phyloP scores from a whole-genome alignment of 2,113 vertebrate species.

The Poeciliopsis occidentalis region DNA sequence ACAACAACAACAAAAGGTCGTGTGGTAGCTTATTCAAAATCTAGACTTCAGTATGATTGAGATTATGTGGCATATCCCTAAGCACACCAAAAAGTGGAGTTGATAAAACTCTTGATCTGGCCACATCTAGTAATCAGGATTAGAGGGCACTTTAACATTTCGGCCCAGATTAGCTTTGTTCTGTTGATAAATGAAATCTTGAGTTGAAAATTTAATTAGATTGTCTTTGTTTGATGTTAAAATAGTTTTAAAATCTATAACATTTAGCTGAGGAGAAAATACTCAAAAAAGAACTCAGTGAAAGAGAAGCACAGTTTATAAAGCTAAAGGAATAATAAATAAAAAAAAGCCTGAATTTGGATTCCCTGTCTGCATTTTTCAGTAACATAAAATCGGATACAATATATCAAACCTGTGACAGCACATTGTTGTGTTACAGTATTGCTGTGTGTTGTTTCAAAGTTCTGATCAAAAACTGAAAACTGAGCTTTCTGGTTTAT shows the following conservation, averaged over 20 bases:
- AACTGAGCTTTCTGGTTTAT: slow-evolving; percentile 18
- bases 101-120: neutral
- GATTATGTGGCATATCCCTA: neutral
- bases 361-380: neutral
- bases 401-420: slow-evolving; percentile 9
- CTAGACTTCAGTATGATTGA: neutral
- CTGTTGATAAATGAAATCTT: too few relatives aligned
- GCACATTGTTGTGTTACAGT: slow-evolving; percentile 2
- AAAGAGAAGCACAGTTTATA: neutral
- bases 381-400: neutral
- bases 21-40: neutral
- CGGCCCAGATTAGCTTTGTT: too few relatives aligned
- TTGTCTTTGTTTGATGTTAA: neutral
- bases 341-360: too few relatives aligned
- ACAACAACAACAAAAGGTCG: neutral
- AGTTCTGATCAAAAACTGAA: slow-evolving; percentile 16
- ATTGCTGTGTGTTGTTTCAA: slow-evolving; percentile 15
- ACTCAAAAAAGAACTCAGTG: neutral
- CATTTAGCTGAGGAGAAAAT: neutral
- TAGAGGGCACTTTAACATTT: too few relatives aligned
- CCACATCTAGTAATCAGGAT: too few relatives aligned
- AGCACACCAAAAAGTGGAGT: too few relatives aligned
- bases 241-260: neutral
- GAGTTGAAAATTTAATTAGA: neutral
- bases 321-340: neutral